Conservation (phyloP, 2,888 invertebrate genomes). For the Drosophila anomalata region DNA sequence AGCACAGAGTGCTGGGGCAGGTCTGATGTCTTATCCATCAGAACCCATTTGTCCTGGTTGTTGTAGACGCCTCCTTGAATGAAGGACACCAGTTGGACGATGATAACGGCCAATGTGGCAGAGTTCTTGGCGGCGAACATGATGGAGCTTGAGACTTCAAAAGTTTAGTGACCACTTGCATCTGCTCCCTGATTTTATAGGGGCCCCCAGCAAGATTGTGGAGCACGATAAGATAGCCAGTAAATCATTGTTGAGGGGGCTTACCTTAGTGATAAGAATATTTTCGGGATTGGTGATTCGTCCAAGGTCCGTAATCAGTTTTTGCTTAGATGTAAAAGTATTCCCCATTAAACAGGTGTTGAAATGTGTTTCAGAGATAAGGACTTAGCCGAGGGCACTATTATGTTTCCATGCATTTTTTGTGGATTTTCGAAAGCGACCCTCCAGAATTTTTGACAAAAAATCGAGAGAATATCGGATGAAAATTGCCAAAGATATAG, state of each 20-base stretch:
- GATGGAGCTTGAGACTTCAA: constrained; percentile 8
- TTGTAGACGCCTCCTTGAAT: constrained; percentile 48
- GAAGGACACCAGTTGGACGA: constrained; percentile 40
- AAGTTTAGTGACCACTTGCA: neutral
- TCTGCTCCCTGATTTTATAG: constrained; percentile 11
- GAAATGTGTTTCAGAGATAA: neutral
- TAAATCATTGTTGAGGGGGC: constrained; percentile 6
- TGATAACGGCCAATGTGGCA: constrained; percentile 24
- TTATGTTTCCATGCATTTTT: too few species aligned
- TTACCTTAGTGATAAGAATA: constrained; percentile 23
- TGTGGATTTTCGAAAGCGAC: too few species aligned
- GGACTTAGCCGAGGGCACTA: too few species aligned
- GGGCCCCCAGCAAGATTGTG: neutral
- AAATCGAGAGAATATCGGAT: too few species aligned
- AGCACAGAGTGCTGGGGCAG: constrained; percentile 47
- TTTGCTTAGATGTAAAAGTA: neutral
- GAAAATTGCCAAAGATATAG: too few species aligned
- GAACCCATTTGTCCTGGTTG: constrained; percentile 44
- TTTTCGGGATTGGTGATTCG: constrained; percentile 6
- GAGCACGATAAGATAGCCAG: neutral
- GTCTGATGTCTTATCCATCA: constrained; percentile 5
- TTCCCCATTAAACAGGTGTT: neutral
- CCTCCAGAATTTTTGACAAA: too few species aligned
- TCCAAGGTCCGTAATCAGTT: neutral
- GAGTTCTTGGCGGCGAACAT: constrained; percentile 45